Base-by-base conservation (phyloP, 2,113 vertebrate species). In the Catharus bicknelli region DNA sequence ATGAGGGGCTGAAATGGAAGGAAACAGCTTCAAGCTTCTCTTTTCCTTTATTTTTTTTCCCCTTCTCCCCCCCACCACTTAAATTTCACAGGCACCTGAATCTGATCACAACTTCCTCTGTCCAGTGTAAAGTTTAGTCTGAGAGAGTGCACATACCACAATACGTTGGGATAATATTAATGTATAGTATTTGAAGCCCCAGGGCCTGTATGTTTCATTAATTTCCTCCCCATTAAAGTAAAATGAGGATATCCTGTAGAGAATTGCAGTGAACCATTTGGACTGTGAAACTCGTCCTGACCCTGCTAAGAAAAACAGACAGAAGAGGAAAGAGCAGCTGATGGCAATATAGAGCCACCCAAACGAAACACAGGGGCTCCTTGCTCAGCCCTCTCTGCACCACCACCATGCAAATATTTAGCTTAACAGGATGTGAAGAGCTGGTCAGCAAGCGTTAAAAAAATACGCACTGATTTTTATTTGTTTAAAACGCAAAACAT, bases 221-320 rank as follows among this genome's bases (percentile, higher is more conserved):
- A 97, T 97, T 97, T 97, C 97, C 97, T 97, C 96, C 95, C 95
- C 97, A 97, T 97, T 97, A 97, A 96, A 97, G 97, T 94, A 97
- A 97, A 97, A 97, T 93, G 96, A 97, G 97, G 97, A 97, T 97
- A 97, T 97, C 97, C 97, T 97, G 97, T 97, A 96, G 95, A 97
- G 96, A 97, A 96, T 95, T 97, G 96, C 97, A 97, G 96, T 97
- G 97, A 97, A 97, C 97, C 96, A 72, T 96, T 97, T 79, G 83
- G 96, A 97, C 95, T 96, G 89, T 89, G 94, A 97, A 97, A 97
- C 96, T 96, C 66, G 74, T 96, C 96, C 95, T 97, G 97, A 97
- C 96, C 97, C 68, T 96, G 94, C 96, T 95, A 97, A 97, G 96
- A 97, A 97, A 97, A 97, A 97, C 97, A 97, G 96, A 96, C 93